Evolutionary conservation across 2,797 vertebrate species (phyloP).

Genomic region (Mallotus villosus): DNA sequence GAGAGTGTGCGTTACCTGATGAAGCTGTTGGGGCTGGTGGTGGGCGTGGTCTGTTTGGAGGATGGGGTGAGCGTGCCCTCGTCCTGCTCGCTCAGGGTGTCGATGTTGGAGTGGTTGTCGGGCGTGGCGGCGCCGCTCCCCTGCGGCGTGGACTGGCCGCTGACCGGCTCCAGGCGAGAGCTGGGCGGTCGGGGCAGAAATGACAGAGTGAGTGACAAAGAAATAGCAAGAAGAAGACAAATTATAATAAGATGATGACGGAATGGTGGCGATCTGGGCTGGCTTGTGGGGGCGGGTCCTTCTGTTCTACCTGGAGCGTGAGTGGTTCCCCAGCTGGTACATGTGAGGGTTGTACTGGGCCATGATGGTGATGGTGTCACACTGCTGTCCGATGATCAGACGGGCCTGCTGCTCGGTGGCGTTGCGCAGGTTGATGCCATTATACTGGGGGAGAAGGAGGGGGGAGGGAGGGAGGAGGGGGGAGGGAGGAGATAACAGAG

Average conservation of each 20-base stretch:
- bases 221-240: background rate
- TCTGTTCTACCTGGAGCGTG: slow-evolving; percentile 86
- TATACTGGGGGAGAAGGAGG: slow-evolving; percentile 77
- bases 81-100: slow-evolving; percentile 95
- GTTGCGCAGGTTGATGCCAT: slow-evolving; percentile 95
- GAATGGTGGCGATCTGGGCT: background rate
- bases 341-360: slow-evolving; percentile 99
- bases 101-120: slow-evolving; percentile 89
- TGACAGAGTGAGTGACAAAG: background rate
- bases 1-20: slow-evolving; percentile 67
- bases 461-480: too few relatives aligned
- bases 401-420: slow-evolving; percentile 97
- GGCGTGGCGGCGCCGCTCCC: slow-evolving; percentile 84
- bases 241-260: background rate
- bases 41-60: slow-evolving; percentile 91
- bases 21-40: slow-evolving; percentile 86
- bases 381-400: slow-evolving; percentile 96
- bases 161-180: slow-evolving; percentile 89
- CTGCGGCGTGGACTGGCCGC: slow-evolving; percentile 83
- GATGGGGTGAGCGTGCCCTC: slow-evolving; percentile 92
- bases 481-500: background rate
- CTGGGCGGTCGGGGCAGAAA: slow-evolving; percentile 56
- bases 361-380: slow-evolving; percentile 95
- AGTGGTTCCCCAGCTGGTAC: slow-evolving; percentile 96
- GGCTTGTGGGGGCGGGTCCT: background rate